A percentile compares a stretch with the other conserved stretches of the same genome.
These are phyloP conservation scores for Nasonia vitripennis DNA, from an alignment of 1,140 invertebrate species.

Conservation along the genomic window DNA sequence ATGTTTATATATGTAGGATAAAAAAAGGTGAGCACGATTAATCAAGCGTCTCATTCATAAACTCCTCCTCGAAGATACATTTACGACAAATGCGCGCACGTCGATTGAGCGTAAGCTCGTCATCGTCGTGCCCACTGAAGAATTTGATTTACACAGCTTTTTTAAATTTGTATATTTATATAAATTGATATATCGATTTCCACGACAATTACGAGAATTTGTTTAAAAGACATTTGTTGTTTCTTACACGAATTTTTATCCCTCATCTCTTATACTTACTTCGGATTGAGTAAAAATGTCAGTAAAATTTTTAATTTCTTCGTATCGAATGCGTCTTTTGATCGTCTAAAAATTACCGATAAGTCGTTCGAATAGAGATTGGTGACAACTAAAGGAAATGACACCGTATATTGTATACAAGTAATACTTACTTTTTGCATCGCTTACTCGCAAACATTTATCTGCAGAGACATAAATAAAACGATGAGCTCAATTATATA, in stretches of 20 bases:
- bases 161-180: slow-evolving; percentile 14
- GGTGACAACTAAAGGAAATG: neutral
- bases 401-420: neutral
- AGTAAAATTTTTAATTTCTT: neutral
- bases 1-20: slow-evolving; percentile 22
- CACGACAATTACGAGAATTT: neutral
- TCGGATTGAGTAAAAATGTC: neutral
- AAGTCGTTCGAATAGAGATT: neutral
- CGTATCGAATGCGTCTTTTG: neutral
- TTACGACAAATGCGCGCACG: neutral
- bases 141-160: slow-evolving; percentile 16
- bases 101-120: neutral
- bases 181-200: slow-evolving; percentile 24
- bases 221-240: neutral
- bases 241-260: neutral
- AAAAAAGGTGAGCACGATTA: slow-evolving; percentile 14
- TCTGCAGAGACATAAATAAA: slow-evolving; percentile 19
- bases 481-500: neutral
- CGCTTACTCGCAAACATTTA: slow-evolving; percentile 20
- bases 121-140: neutral
- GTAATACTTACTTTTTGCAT: neutral
- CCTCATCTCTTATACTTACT: neutral
- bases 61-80: neutral
- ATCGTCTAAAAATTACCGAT: neutral
- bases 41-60: slow-evolving; percentile 15